A percentile compares a stretch with the other conserved stretches of the same genome.
phyloP scores from a whole-genome alignment of 2,888 invertebrate species.

The Chloroclystis v-ata region DNA sequence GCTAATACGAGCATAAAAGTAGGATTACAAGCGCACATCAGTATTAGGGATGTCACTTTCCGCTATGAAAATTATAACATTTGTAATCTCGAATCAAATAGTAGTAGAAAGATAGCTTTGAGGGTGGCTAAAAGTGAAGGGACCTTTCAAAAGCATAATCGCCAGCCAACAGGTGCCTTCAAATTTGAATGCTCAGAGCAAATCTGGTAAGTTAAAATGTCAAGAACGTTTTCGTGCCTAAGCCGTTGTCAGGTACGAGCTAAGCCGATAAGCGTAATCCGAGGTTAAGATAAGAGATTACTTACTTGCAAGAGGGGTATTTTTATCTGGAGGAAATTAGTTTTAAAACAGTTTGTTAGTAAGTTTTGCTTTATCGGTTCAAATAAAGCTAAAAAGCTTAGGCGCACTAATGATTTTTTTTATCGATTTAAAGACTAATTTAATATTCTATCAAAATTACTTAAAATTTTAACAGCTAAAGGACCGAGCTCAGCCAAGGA shows the following conservation, averaged over 20 bases:
- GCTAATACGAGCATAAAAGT: neutral
- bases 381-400: too few relatives aligned
- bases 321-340: neutral
- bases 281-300: conserved; percentile 43
- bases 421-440: too few relatives aligned
- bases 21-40: neutral
- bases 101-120: neutral
- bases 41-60: conserved; percentile 5
- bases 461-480: too few relatives aligned
- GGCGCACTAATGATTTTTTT: too few relatives aligned
- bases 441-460: too few relatives aligned
- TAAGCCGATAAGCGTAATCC: conserved; percentile 20
- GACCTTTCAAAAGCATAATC: neutral
- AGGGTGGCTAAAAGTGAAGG: conserved; percentile 2
- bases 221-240: conserved; percentile 15
- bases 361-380: too few relatives aligned
- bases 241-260: conserved; percentile 6
- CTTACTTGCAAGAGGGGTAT: neutral
- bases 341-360: too few relatives aligned
- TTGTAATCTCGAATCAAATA: neutral
- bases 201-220: conserved; percentile 17
- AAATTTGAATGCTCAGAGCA: conserved; percentile 4
- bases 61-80: neutral
- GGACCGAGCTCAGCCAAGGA: conserved; percentile 1
- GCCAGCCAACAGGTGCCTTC: conserved; percentile 8